Conservation (phyloP, 2,113 vertebrate species). For the Rousettus leschenaultii region DNA sequence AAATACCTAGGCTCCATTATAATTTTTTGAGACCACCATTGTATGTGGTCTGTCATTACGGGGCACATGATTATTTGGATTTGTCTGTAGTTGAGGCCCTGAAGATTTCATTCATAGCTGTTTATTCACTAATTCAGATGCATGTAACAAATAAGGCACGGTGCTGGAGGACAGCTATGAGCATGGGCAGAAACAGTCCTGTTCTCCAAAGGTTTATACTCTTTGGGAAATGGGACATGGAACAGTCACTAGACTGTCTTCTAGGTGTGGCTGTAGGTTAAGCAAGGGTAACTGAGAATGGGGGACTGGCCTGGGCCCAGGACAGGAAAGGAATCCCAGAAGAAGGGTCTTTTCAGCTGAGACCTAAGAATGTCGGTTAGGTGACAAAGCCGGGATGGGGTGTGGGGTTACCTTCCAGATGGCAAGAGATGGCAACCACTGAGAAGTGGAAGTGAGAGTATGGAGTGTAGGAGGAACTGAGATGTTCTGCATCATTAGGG, state of each 20-base stretch:
- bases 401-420: neutral
- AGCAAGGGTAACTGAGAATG: neutral
- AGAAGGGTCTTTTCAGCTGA: neutral
- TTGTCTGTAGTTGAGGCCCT: neutral
- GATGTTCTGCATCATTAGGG: neutral
- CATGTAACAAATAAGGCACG: neutral
- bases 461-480: neutral
- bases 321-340: neutral
- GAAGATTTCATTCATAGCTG: neutral
- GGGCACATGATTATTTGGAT: neutral
- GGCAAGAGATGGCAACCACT: neutral
- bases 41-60: neutral
- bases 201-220: neutral
- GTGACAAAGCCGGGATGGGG: neutral
- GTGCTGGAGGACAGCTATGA: neutral
- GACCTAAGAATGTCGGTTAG: neutral
- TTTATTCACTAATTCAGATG: neutral
- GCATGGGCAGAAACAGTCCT: neutral
- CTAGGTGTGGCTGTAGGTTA: neutral
- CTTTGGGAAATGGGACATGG: neutral
- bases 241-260: neutral
- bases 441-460: slow-evolving; percentile 42
- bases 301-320: neutral
- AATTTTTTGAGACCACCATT: neutral
- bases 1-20: neutral